Conservation (phyloP, 2,113 vertebrate species). For the Gymnocephalus cernua region DNA sequence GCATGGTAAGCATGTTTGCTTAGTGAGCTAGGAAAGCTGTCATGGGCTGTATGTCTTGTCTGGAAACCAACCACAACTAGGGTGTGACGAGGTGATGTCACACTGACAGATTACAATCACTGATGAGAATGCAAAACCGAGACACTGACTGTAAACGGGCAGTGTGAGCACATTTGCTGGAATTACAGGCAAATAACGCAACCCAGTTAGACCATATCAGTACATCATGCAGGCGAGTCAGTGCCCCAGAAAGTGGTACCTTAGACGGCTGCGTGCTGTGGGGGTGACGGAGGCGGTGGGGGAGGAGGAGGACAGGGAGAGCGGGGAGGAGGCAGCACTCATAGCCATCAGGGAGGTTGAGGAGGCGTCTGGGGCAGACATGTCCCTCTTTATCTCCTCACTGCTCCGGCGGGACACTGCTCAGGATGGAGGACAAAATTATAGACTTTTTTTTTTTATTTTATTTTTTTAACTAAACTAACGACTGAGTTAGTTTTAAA, state of each 20-base stretch:
- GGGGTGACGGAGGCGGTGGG: conserved; percentile 95
- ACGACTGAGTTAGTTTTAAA: background rate
- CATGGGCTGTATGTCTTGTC: background rate
- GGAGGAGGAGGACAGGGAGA: conserved; percentile 92
- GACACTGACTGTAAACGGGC: background rate
- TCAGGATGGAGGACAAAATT: conserved; percentile 12
- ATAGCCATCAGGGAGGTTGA: conserved; percentile 91
- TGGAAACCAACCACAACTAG: background rate
- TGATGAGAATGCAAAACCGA: background rate
- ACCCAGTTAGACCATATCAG: background rate
- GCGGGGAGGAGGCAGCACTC: conserved; percentile 90
- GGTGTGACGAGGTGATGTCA: background rate
- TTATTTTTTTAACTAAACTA: background rate
- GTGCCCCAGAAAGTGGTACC: conserved; percentile 75
- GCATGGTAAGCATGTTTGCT: conserved; percentile 5
- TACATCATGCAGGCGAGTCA: background rate
- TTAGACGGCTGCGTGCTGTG: conserved; percentile 92
- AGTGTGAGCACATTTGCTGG: background rate
- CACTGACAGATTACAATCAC: background rate
- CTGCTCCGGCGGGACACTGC: conserved; percentile 92
- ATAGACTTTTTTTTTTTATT: background rate
- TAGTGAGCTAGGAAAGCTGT: background rate
- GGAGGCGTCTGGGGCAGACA: conserved; percentile 87
- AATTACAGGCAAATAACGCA: background rate
- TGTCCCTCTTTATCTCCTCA: conserved; percentile 94